phyloP scores from a whole-genome alignment of 2,113 vertebrate genomes.

The Oophaga pumilio region DNA sequence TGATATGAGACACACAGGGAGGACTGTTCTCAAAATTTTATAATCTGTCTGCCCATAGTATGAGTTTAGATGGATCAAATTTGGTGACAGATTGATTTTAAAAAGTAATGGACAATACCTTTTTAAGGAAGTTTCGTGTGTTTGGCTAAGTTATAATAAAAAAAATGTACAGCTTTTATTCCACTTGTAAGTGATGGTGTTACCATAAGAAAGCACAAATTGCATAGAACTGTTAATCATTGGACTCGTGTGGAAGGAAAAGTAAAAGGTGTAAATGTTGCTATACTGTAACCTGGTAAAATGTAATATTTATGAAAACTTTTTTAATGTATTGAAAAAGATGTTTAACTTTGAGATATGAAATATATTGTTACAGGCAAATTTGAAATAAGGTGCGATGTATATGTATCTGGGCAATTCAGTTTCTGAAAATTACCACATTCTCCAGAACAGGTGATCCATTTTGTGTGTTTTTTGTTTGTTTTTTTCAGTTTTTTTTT shows the following conservation, averaged over 20 bases:
- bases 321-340: neutral
- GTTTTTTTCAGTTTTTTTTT: no score
- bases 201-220: neutral
- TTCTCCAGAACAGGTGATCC: neutral
- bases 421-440: neutral
- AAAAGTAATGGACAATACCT: no score
- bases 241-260: neutral
- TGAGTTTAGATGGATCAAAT: no score
- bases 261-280: neutral
- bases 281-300: conserved; percentile 4
- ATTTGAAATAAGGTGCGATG: neutral
- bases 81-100: no score
- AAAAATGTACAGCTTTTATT: no score
- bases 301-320: neutral
- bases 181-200: neutral
- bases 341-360: neutral
- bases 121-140: no score
- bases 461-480: no score
- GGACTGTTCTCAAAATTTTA: no score
- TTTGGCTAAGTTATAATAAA: no score
- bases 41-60: no score
- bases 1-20: no score
- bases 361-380: neutral
- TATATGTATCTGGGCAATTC: neutral
- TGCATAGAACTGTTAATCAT: neutral